Percentiles rank a stretch among this genome's conserved stretches.
These are phyloP conservation scores for Trilocha varians DNA, from an alignment of 2,888 invertebrate species.

Conservation along the genomic window DNA sequence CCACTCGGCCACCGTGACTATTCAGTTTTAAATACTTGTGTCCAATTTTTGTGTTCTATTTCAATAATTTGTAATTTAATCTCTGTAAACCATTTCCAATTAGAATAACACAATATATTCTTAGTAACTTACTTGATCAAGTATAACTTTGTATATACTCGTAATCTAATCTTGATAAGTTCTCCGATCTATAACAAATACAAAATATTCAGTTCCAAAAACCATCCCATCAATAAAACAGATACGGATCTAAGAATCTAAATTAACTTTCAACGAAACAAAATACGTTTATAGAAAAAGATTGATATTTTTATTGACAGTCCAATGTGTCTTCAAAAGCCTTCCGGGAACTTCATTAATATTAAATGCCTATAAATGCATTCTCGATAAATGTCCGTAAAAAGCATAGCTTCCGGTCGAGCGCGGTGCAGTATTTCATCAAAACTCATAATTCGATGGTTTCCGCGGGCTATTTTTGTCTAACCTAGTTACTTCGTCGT, in stretches of 20 bases:
- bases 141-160: too few relatives aligned
- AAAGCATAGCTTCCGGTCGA: slow-evolving; percentile 49
- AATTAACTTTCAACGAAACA: slow-evolving; percentile 1
- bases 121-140: too few relatives aligned
- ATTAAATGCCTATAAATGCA: slow-evolving; percentile 24
- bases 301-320: slow-evolving; percentile 3
- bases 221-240: not conserved
- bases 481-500: slow-evolving; percentile 46
- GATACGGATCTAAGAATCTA: not conserved
- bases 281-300: not conserved
- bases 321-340: slow-evolving; percentile 15
- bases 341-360: slow-evolving; percentile 12
- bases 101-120: too few relatives aligned
- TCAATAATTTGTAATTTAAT: too few relatives aligned
- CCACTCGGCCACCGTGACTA: too few relatives aligned
- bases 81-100: too few relatives aligned
- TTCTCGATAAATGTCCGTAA: slow-evolving; percentile 26
- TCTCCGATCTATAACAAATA: not conserved
- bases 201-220: not conserved
- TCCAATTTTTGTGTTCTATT: too few relatives aligned
- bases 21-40: too few relatives aligned
- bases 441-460: slow-evolving; percentile 65
- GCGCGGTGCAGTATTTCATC: slow-evolving; percentile 53
- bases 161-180: not conserved
- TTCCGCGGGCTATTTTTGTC: slow-evolving; percentile 61